Evolutionary conservation across 2,797 vertebrate species (phyloP).

Genomic region (Sebastolobus alascanus): DNA sequence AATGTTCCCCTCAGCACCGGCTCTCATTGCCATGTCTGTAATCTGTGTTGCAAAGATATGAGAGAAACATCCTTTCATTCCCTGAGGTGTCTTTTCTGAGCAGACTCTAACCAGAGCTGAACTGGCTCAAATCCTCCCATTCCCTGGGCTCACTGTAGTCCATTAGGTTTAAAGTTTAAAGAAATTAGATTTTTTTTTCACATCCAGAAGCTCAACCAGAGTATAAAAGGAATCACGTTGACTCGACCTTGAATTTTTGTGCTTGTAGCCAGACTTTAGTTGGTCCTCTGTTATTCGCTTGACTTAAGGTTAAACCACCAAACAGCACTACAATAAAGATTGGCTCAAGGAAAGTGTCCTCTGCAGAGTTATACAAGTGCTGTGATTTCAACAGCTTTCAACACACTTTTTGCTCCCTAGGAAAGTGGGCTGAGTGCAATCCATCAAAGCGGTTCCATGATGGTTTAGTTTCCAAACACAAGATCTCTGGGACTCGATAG

Average conservation of each 20-base stretch:
- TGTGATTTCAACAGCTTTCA: constrained; percentile 42
- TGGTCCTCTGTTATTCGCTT: constrained; percentile 1
- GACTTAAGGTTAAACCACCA: constrained; percentile 23
- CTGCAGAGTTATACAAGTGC: constrained; percentile 31
- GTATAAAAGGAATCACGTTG: constrained; percentile 40
- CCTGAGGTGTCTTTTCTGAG: constrained; percentile 59
- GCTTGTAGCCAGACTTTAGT: constrained; percentile 24
- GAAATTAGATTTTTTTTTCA: constrained; percentile 39
- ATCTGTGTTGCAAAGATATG: constrained; percentile 75
- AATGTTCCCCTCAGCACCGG: constrained; percentile 52
- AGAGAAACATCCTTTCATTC: constrained; percentile 62
- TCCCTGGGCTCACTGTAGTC: constrained; percentile 46
- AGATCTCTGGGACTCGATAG: constrained; percentile 19
- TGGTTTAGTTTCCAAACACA: constrained; percentile 43
- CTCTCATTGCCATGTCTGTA: constrained; percentile 68
- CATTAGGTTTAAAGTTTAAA: constrained; percentile 56
- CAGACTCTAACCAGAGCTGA: constrained; percentile 60
- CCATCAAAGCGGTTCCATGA: constrained; percentile 23
- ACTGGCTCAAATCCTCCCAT: constrained; percentile 54
- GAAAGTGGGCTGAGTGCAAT: constrained; percentile 32
- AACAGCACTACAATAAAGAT: constrained; percentile 34
- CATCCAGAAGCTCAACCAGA: constrained; percentile 1
- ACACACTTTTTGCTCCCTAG: constrained; percentile 2
- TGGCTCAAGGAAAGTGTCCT: constrained; percentile 35
- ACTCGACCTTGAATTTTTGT: constrained; percentile 10